Conservation (phyloP, 1,140 invertebrate genomes). For the Listronotus oregonensis region DNA sequence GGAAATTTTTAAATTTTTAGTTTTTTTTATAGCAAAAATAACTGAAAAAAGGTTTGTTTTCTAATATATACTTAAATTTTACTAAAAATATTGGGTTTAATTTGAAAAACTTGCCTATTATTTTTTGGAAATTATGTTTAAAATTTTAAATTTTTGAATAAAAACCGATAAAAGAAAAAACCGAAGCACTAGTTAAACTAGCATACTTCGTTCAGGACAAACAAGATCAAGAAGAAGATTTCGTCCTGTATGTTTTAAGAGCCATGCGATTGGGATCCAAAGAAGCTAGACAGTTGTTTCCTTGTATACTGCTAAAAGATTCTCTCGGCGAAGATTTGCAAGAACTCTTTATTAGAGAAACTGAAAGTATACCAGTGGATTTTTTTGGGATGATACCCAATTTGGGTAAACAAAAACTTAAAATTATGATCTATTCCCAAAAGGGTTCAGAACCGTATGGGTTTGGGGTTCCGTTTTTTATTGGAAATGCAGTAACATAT, state of each 20-base stretch:
- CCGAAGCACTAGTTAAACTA: slow-evolving; percentile 42
- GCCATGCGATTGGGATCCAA: slow-evolving; percentile 64
- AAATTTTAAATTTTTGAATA: too few species aligned
- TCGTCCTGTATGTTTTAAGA: slow-evolving; percentile 55
- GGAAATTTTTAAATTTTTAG: too few species aligned
- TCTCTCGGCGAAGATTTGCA: slow-evolving; percentile 54
- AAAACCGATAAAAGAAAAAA: slow-evolving; percentile 5
- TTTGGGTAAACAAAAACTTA: slow-evolving; percentile 51
- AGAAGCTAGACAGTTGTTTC: slow-evolving; percentile 69
- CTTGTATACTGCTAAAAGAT: slow-evolving; percentile 65
- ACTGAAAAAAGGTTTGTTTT: too few species aligned
- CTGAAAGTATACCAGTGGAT: slow-evolving; percentile 57
- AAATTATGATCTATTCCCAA: too few species aligned
- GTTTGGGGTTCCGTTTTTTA: too few species aligned
- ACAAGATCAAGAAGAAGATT: slow-evolving; percentile 32
- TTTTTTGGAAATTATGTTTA: too few species aligned
- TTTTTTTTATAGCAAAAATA: too few species aligned
- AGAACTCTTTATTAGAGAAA: slow-evolving; percentile 56
- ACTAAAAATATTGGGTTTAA: too few species aligned
- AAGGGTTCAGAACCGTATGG: too few species aligned
- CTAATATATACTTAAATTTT: too few species aligned
- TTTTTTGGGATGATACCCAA: slow-evolving; percentile 72
- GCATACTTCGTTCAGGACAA: slow-evolving; percentile 39
- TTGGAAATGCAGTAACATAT: too few species aligned
- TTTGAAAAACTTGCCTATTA: too few species aligned